Evolutionary conservation across 2,888 invertebrate genomes (phyloP).

Genomic region (Julus scandinavius): DNA sequence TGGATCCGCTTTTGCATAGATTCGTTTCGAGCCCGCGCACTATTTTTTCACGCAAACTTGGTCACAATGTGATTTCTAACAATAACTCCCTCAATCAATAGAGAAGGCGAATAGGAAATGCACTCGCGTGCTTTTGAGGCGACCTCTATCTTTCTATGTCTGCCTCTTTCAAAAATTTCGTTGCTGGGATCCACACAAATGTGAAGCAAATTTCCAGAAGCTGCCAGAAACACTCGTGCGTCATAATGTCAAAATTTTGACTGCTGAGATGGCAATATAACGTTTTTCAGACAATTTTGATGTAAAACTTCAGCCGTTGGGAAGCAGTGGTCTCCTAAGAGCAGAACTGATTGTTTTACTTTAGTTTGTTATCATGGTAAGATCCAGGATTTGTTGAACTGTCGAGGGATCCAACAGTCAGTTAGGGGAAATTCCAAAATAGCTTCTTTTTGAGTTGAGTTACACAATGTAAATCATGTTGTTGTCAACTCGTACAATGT

Average conservation of each 20-base stretch:
- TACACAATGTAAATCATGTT: too few relatives aligned
- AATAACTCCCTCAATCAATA: conserved; percentile 27
- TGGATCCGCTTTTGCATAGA: conserved; percentile 42
- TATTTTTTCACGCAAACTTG: conserved; percentile 39
- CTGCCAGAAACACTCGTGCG: background rate
- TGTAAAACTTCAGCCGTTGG: too few relatives aligned
- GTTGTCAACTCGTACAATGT: too few relatives aligned
- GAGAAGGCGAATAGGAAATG: conserved; percentile 1
- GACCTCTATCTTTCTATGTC: background rate
- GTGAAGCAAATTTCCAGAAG: background rate
- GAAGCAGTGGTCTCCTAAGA: too few relatives aligned
- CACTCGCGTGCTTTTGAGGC: background rate
- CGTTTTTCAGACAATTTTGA: too few relatives aligned
- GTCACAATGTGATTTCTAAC: conserved; percentile 35
- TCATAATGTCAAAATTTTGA: background rate
- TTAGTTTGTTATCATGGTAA: too few relatives aligned
- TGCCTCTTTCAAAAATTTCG: background rate
- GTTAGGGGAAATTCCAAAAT: too few relatives aligned
- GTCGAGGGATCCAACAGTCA: too few relatives aligned
- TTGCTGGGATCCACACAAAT: background rate
- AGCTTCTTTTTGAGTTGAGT: too few relatives aligned
- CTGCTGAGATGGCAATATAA: background rate
- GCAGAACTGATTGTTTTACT: too few relatives aligned
- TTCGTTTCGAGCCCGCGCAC: conserved; percentile 8
- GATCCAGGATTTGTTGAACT: too few relatives aligned